Base-by-base conservation (phyloP, 2,113 vertebrate genomes). In the Mystacornis crossleyi region DNA sequence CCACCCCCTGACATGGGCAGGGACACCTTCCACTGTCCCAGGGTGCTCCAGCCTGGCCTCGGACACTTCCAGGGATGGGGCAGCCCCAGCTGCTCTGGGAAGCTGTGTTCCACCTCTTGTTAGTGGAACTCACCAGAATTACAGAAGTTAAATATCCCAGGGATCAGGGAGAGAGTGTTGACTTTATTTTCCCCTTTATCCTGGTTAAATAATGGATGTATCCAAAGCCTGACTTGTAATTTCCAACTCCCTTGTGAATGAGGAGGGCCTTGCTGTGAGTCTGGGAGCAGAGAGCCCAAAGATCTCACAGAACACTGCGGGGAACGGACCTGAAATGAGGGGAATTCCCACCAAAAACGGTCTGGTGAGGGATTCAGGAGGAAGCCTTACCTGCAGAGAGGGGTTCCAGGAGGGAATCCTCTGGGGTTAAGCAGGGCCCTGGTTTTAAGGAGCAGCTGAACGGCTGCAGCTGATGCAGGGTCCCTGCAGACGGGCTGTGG, bases 401-500 rank as follows among this genome's bases (percentile, higher is more conserved):
- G 26, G 4, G 29, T 86, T 54, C 81, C 50, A 16, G 2, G 78
- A 9, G 38, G 18, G 31, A 19, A 8, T 43, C 18, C 50, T 20
- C 13, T 33, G 64, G 73, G 16, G 14, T 58, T 58, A 1, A n/a
- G 29, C 33, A 53, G 19, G 43, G 25, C 3, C 15, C 5, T 6
- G 60, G 34, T 16, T 60, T 71, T 14, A 4, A 8, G 47, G 17
- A 38, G 24, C 28, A 55, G 31, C 88, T 55, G 40, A n/a, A 10
- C 1, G 13, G 2, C 8, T 42, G 0, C 14, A 48, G 28, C 18
- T 7, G 5, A 3, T 13, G 38, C 43, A 34, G 42, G 25, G 50
- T 31, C 25, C 6, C 10, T 85, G 64, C 73, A 69, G 21, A 26
- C 38, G 24, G 65, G 43, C 65, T 24, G 34, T 6, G 42, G 21